phyloP scores from a whole-genome alignment of 2,797 vertebrate genomes.

The Gambelia wislizenii region DNA sequence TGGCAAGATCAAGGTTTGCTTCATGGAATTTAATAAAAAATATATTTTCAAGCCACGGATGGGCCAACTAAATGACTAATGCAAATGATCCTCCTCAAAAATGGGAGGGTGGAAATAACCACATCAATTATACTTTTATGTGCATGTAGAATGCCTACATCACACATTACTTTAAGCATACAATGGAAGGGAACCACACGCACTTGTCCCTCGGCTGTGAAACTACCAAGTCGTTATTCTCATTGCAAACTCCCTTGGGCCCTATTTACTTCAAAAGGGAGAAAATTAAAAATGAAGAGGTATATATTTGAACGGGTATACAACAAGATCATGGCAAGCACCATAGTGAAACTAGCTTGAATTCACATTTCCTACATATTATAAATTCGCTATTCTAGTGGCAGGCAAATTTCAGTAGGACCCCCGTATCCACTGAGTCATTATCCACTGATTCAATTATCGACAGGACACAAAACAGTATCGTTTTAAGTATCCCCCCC shows the following conservation, averaged over 20 bases:
- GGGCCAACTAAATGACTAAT: no score
- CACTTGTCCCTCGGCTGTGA: background rate
- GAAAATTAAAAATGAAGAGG: background rate
- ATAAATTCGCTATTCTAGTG: background rate
- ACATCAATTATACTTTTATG: background rate
- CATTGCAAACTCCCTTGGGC: background rate
- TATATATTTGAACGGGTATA: no score
- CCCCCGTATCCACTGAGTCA: no score
- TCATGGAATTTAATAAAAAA: no score
- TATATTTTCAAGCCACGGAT: no score
- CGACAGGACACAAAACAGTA: no score
- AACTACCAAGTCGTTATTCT: background rate
- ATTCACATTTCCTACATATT: background rate
- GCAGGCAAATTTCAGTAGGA: no score
- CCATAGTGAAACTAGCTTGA: background rate
- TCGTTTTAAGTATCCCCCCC: no score
- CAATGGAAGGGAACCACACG: background rate
- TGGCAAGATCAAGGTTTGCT: no score
- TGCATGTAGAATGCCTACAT: background rate
- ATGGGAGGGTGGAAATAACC: background rate
- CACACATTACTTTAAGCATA: background rate
- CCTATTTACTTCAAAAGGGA: background rate
- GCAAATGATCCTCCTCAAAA: background rate
- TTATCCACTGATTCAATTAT: no score
- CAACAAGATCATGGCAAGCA: no score